A percentile compares a stretch with the other conserved stretches of the same genome.
Evolutionary conservation across 2,113 vertebrate species (phyloP).

Genomic region (Microtus richardsoni): DNA sequence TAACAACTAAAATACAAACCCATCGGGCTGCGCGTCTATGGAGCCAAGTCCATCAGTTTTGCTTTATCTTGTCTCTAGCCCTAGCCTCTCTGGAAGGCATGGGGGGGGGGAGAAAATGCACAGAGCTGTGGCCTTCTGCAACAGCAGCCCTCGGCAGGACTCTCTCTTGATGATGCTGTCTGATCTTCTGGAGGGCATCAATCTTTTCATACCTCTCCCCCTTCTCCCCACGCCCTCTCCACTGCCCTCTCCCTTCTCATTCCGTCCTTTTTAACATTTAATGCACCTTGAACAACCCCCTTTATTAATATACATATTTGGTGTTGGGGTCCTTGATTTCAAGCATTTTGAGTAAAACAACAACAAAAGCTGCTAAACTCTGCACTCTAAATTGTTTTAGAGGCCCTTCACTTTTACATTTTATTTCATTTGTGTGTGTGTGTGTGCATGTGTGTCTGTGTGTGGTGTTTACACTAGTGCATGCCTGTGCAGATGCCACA

Average conservation of each 20-base stretch:
- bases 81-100: neutral
- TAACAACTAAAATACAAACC: neutral
- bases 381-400: neutral
- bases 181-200: neutral
- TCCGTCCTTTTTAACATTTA: neutral
- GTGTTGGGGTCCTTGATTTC: neutral
- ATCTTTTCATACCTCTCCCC: neutral
- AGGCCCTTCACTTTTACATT: neutral
- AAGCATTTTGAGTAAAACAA: neutral
- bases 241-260: neutral
- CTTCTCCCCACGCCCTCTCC: fast-evolving
- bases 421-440: neutral
- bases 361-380: neutral
- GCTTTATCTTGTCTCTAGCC: neutral
- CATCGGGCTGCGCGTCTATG: neutral
- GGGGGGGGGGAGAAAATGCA: fast-evolving
- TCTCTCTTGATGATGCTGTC: neutral
- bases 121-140: neutral
- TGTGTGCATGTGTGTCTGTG: neutral
- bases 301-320: neutral
- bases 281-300: neutral
- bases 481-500: neutral
- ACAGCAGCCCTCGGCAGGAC: no score
- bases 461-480: no score
- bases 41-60: neutral